Evolutionary conservation across 2,888 invertebrate species (phyloP), one percentile per base, ranked within the genome.

Genomic region (Gymnosoma rotundatum): DNA sequence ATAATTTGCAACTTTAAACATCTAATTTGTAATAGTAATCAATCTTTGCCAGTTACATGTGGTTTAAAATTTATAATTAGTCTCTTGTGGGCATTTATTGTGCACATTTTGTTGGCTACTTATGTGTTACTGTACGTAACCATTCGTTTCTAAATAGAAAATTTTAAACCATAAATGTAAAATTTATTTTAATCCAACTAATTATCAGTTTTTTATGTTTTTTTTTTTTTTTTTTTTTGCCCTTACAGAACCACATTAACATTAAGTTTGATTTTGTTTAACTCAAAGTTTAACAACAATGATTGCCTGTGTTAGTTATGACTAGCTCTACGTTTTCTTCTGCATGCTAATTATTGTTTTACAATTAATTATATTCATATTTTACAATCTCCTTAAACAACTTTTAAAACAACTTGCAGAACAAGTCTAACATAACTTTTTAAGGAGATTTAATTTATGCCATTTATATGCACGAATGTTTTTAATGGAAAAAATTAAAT

Each of bases 281-380:
- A 16, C 14, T 8, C 58, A 18, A 10, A 60, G 9, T 72, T 45
- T 54, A 25, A 54, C 42, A 7, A 18, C 9, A 63, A 50, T 61
- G 61, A 48, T 60, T 18, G n/a, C 2, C 48, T 48, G n/a, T 64
- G 2, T 4, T 25, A 25, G 25, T 25, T 1, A 25, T 25, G 25
- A 4, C 25, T 25, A 4, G 25, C 21, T 38, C 14, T 8, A 56
- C 10, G 20, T 10, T 45, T 54, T 32, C 16, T n/a, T 48, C 0
- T 66, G 21, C 36, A 21, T 75, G 20, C 45, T 66, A 75, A 66
- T 66, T 58, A 56, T 32, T 18, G 32, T 36, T 48, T 36, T 48
- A 48, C 20, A 4, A n/a, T 1, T 12, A 75, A 75, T 25, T 63
- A 42, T 75, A 58, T 75, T 66, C 75, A 66, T 75, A 56, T 45